phyloP scores from a whole-genome alignment of 1,140 invertebrate species.

The Neodiprion pinetum region DNA sequence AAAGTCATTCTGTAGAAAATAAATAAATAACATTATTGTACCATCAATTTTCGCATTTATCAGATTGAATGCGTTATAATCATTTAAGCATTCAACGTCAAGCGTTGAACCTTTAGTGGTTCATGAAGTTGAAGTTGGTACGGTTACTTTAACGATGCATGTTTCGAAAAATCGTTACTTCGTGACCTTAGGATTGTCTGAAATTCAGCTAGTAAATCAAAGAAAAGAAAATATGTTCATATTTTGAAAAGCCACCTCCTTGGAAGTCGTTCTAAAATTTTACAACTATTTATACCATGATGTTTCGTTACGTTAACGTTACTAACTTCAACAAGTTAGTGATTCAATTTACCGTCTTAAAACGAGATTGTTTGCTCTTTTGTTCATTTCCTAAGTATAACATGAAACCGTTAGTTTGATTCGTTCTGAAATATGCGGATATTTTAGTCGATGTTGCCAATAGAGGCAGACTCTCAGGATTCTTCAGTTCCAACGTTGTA shows the following conservation, averaged over 20 bases:
- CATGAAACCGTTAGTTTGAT: conserved; percentile 81
- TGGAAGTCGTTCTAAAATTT: too few species aligned
- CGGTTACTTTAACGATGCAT: too few species aligned
- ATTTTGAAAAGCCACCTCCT: too few species aligned
- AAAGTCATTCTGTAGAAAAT: conserved; percentile 79
- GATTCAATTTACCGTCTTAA: conserved; percentile 66
- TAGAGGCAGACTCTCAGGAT: conserved; percentile 82
- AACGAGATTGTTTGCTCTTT: conserved; percentile 70
- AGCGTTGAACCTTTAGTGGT: neutral
- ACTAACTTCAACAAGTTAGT: neutral
- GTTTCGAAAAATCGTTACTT: too few species aligned
- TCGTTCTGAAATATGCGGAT: conserved; percentile 86
- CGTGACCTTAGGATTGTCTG: too few species aligned
- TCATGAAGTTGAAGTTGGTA: too few species aligned
- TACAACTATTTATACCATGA: too few species aligned
- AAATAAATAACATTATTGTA: neutral
- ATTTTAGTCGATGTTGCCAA: conserved; percentile 86
- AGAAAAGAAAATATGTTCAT: too few species aligned
- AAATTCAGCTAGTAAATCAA: too few species aligned
- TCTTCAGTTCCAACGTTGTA: conserved; percentile 83
- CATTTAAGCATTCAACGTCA: neutral
- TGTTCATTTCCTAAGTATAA: conserved; percentile 90
- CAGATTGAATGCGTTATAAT: too few species aligned
- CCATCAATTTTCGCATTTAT: too few species aligned
- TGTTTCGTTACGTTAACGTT: too few species aligned